Base-by-base conservation (phyloP, 2,797 vertebrate genomes). In the Chromobotia macracanthus region DNA sequence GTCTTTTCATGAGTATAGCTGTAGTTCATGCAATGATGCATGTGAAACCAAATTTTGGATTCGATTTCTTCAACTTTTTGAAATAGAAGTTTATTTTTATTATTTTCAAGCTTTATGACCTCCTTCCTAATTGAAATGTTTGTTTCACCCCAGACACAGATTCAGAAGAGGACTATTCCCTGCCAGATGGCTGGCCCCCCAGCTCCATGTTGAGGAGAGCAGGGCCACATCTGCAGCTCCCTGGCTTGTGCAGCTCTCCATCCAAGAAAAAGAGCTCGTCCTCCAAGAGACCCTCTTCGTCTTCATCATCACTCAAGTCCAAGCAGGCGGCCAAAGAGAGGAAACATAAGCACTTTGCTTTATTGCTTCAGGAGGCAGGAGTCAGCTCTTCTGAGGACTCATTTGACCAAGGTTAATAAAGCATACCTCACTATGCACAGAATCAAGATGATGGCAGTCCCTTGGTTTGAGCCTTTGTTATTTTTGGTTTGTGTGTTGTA, bases 371-470 rank as follows among this genome's bases (percentile, higher is more conserved):
- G 87, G 97, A 98, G 88, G 94, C 95, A 0, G 95, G 95, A 92
- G 94, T 93, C 15, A 96, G 95, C 90, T 97, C 96, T 85, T 98
- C 96, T 64, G 96, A 97, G 91, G 96, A 99, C 95, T 99, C 97
- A 78, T 96, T 97, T 76, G 96, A 99, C 91, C 97, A 99, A 99
- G 97, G 97, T 99, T 98, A 99, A 94, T 98, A 95, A 93, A 75
- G 92, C 92, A 92, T 91, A 88, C 83, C 84, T 84, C 80, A 77
- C 85, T 85, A 85, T 84, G 84, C 85, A 86, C 82, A 85, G 72
- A 81, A 55, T 81, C 58, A 53, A 72, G 28, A 28, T 28, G 82
- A 69, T 80, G 75, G 79, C 77, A 67, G 75, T 72, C 64, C 60
- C 72, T 77, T 56, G 55, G 31, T 82, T 82, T 77, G 55, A 71